Conservation (phyloP, 2,888 invertebrate genomes). For the Synergus laeviventris region DNA sequence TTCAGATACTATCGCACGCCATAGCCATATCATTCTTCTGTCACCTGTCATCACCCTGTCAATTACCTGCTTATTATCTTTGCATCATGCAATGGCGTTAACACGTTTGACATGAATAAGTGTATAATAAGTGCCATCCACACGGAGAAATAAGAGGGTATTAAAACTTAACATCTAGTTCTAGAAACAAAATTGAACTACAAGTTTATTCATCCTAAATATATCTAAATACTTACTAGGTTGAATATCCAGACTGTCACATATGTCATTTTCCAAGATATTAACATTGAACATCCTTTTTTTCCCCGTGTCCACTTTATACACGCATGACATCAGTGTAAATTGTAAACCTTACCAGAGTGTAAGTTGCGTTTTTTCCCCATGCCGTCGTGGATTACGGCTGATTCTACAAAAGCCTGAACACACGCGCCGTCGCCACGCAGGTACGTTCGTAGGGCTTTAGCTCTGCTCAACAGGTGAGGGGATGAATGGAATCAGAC, state of each 20-base stretch:
- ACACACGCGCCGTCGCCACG: conserved; percentile 38
- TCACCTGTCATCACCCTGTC: conserved; percentile 69
- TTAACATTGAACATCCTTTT: too few species aligned
- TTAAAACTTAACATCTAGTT: too few species aligned
- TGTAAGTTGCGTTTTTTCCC: conserved; percentile 53
- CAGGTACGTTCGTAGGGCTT: conserved; percentile 45
- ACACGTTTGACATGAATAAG: conserved; percentile 49
- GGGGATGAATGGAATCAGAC: conserved; percentile 69
- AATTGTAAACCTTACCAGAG: conserved; percentile 54
- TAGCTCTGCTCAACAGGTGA: conserved; percentile 73
- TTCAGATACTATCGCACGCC: not conserved
- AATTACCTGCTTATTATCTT: conserved; percentile 69
- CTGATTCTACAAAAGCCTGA: conserved; percentile 43
- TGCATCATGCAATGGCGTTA: conserved; percentile 57
- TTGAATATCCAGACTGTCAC: too few species aligned
- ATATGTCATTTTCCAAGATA: too few species aligned
- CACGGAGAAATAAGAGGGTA: too few species aligned
- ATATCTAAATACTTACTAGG: too few species aligned
- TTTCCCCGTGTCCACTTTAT: conserved; percentile 41
- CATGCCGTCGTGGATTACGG: conserved; percentile 51
- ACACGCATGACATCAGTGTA: conserved; percentile 46
- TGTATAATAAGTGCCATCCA: conserved; percentile 33
- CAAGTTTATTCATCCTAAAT: too few species aligned
- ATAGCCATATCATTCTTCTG: conserved; percentile 49
- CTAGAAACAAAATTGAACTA: too few species aligned